Conservation (phyloP, 2,797 vertebrate species). For the Rhinogobio ventralis region DNA sequence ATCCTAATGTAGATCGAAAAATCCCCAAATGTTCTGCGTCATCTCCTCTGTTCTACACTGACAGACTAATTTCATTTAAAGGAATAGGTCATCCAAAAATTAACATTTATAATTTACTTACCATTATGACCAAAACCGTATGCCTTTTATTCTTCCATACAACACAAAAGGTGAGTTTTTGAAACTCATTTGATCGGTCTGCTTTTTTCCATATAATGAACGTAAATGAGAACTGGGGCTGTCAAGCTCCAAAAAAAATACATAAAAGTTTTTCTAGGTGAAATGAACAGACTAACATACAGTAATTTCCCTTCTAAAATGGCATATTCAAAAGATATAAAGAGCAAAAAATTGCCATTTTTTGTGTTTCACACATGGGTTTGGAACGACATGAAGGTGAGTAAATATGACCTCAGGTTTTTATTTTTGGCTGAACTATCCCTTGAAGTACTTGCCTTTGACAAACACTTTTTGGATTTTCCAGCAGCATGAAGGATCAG, state of each 20-base stretch:
- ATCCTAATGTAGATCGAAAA: neutral
- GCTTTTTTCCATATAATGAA: neutral
- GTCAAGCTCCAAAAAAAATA: neutral
- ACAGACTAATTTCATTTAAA: neutral
- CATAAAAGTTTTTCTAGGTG: neutral
- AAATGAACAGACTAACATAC: neutral
- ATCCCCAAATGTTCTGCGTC: neutral
- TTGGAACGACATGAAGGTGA: conserved; percentile 34
- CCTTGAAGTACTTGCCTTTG: conserved; percentile 25
- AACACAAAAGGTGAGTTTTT: neutral
- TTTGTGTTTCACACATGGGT: neutral
- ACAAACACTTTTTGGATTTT: conserved; percentile 30
- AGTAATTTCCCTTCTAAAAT: neutral
- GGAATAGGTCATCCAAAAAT: conserved; percentile 6
- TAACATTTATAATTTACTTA: neutral
- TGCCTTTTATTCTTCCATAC: neutral
- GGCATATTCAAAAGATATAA: neutral
- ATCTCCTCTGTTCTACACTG: neutral
- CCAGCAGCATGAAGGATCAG: conserved; percentile 22
- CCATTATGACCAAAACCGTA: neutral
- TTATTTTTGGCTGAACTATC: neutral
- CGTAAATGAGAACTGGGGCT: neutral
- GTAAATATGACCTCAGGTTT: conserved; percentile 14
- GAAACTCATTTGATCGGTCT: neutral
- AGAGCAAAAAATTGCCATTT: neutral